A percentile compares a stretch with the other conserved stretches of the same genome.
Conservation (phyloP, 2,113 vertebrate genomes). For the Columbina picui region DNA sequence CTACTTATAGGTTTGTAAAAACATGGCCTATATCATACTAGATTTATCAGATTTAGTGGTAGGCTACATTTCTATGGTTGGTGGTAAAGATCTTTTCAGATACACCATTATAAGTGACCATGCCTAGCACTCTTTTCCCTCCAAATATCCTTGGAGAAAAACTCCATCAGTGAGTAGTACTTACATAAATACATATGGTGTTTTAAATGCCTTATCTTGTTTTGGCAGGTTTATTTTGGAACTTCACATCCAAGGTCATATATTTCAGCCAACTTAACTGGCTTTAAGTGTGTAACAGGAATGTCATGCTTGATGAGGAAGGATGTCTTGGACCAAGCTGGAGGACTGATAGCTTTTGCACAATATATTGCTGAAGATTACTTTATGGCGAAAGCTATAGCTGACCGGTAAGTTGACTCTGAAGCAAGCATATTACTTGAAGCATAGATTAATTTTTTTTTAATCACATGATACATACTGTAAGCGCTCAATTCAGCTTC, state of each 20-base stretch:
- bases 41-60: not conserved
- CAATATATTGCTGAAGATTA: slow-evolving; percentile 99
- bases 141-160: not conserved
- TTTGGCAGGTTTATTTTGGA: slow-evolving; percentile 93
- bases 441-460: not conserved
- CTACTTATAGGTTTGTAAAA: not conserved
- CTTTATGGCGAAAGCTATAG: slow-evolving; percentile 99
- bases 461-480: not conserved
- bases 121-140: not conserved
- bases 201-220: not conserved
- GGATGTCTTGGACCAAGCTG: slow-evolving; percentile 94
- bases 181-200: not conserved
- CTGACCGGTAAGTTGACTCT: slow-evolving; percentile 86
- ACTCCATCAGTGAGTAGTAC: not conserved
- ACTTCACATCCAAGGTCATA: slow-evolving; percentile 97
- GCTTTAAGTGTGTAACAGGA: slow-evolving; percentile 97
- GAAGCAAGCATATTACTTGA: not conserved
- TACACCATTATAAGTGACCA: not conserved
- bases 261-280: slow-evolving; percentile 95
- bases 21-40: too few species aligned
- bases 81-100: not conserved
- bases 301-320: slow-evolving; percentile 99
- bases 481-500: not conserved
- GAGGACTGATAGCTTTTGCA: slow-evolving; percentile 93
- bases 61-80: not conserved